phyloP scores from a whole-genome alignment of 2,797 vertebrate species.

The Chelonia mydas region DNA sequence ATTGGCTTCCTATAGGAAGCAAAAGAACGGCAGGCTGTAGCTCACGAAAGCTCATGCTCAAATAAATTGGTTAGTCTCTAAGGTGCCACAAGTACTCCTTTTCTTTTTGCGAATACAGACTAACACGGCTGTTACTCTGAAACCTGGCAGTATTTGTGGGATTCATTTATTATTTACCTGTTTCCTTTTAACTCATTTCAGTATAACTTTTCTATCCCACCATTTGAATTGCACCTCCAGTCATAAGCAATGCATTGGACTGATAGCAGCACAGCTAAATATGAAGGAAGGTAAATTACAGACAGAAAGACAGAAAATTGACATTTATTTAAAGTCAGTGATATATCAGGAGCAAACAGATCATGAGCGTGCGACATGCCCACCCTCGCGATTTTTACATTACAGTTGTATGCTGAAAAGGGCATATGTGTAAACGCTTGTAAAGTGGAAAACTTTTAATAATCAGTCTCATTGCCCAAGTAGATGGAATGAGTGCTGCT shows the following conservation, averaged over 20 bases:
- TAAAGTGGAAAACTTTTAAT: conserved; percentile 44
- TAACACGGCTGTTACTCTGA: too few species aligned
- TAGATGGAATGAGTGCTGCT: conserved; percentile 34
- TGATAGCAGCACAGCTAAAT: conserved; percentile 23
- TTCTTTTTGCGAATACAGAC: too few species aligned
- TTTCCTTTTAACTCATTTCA: background rate
- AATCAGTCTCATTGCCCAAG: conserved; percentile 30
- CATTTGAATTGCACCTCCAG: conserved; percentile 6
- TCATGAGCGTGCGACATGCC: conserved; percentile 38
- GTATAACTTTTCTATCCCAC: background rate
- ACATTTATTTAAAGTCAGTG: conserved; percentile 71
- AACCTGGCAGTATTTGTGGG: background rate
- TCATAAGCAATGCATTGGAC: background rate
- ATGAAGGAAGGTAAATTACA: conserved; percentile 17
- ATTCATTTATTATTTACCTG: background rate
- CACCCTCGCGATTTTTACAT: conserved; percentile 63
- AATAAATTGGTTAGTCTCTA: too few species aligned
- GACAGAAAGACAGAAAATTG: conserved; percentile 16
- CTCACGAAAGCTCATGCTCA: too few species aligned
- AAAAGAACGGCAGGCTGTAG: conserved; percentile 23
- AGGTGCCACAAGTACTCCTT: too few species aligned
- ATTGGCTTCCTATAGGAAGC: conserved; percentile 11
- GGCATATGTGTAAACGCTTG: conserved; percentile 42
- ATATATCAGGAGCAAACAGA: conserved; percentile 59
- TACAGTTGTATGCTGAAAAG: conserved; percentile 60